A percentile compares a stretch with the other conserved stretches of the same genome.
phyloP scores from a whole-genome alignment of 2,888 invertebrate species.

The Phengaris alcon region DNA sequence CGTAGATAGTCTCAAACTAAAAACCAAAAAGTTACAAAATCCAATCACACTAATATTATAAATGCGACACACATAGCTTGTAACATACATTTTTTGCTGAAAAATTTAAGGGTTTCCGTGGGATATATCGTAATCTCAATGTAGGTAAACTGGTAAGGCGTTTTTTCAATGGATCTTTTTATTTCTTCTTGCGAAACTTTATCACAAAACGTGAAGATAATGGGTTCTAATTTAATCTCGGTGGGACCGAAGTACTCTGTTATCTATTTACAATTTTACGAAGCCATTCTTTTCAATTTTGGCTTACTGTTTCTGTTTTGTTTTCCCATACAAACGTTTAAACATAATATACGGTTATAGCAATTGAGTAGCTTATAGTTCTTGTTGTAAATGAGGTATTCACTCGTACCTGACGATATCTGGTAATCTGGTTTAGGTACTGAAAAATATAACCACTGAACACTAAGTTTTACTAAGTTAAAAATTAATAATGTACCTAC shows the following conservation, averaged over 20 bases:
- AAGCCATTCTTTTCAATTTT: background rate
- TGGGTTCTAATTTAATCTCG: background rate
- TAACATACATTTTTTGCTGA: background rate
- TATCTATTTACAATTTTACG: background rate
- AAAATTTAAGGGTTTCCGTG: background rate
- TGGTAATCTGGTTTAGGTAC: no score
- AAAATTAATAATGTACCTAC: no score
- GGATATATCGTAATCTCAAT: background rate
- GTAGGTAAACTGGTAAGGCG: background rate
- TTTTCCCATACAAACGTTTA: no score
- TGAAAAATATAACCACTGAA: no score
- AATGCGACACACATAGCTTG: no score
- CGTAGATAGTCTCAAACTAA: background rate
- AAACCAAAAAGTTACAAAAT: no score
- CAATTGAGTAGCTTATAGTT: background rate
- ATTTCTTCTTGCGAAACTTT: background rate
- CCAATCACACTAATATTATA: no score
- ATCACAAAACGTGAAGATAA: background rate
- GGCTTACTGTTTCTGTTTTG: background rate
- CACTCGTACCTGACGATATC: no score
- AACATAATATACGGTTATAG: no score
- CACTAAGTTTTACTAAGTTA: no score
- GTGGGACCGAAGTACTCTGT: background rate
- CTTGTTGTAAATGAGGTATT: no score
- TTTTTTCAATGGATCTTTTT: background rate